Evolutionary conservation across 2,888 invertebrate species (phyloP).

Genomic region (Leucania comma): DNA sequence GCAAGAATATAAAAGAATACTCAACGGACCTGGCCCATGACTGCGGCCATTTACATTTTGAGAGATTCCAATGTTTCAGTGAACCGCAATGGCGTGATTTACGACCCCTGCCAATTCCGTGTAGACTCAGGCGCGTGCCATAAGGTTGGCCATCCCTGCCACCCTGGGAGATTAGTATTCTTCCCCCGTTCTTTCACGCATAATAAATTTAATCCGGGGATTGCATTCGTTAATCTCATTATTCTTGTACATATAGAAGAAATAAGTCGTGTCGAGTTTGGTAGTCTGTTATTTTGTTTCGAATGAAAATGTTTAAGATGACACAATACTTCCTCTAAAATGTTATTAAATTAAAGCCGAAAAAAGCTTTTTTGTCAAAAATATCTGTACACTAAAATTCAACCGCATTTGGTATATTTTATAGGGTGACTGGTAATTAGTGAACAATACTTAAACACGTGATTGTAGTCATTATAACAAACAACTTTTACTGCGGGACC

Average conservation of each 20-base stretch:
- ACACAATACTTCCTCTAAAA: constrained; percentile 9
- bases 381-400: not conserved
- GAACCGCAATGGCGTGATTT: constrained; percentile 55
- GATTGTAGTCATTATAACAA: too few species aligned
- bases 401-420: not conserved
- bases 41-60: constrained; percentile 41
- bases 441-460: too few species aligned
- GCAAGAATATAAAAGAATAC: not conserved
- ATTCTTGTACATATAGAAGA: constrained; percentile 63
- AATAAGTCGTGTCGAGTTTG: constrained; percentile 43
- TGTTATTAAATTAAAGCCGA: too few species aligned
- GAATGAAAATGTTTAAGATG: constrained; percentile 15
- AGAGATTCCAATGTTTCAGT: constrained; percentile 53
- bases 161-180: constrained; percentile 64
- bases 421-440: too few species aligned
- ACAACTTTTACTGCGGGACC: too few species aligned
- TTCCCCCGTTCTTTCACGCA: constrained; percentile 67
- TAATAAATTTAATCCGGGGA: constrained; percentile 70
- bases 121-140: constrained; percentile 42
- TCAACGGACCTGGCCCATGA: constrained; percentile 1
- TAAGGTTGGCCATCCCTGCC: constrained; percentile 57
- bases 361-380: too few species aligned
- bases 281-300: constrained; percentile 20
- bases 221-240: constrained; percentile 70
- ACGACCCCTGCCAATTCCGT: constrained; percentile 56